Evolutionary conservation across 2,888 invertebrate species (phyloP), one percentile per base, ranked within the genome.

Genomic region (Plagiodera versicolora): DNA sequence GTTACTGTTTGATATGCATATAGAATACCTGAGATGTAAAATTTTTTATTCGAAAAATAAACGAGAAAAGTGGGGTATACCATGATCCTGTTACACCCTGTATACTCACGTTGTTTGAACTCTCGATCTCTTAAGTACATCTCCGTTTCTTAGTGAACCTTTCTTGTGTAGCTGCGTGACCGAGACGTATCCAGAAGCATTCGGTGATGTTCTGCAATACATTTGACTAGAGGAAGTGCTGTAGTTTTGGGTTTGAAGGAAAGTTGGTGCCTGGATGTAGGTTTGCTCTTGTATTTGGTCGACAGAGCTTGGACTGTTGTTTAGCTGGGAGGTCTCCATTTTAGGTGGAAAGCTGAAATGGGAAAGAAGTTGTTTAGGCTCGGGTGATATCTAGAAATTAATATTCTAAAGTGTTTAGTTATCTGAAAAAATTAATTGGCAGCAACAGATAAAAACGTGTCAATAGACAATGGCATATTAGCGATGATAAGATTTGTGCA

Each of bases 61-160:
- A n/a, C n/a, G n/a, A n/a, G n/a, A n/a, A n/a, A n/a, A n/a, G n/a
- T n/a, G n/a, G n/a, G n/a, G n/a, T n/a, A n/a, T n/a, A n/a, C n/a
- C n/a, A n/a, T n/a, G n/a, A n/a, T n/a, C n/a, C n/a, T n/a, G n/a
- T n/a, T n/a, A n/a, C n/a, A n/a, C 32, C n/a, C 46, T 32, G 53
- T n/a, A 53, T 64, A 85, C 87, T 86, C 82, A 88, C 87, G 86
- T 86, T 70, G 85, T 85, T 79, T 88, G 88, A 67, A 87, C 84
- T 74, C 88, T 81, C 69, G 86, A 85, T 64, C 88, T 82, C 75
- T 89, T 88, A 68, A 87, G 79, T 56, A 87, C 84, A 74, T 88
- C 88, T 55, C 85, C 85, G 73, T 83, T 88, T 59, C 88, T 81
- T 47, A 87, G 82, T 19, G 87, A 85, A 56, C 86, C 85, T 75